Conservation (phyloP, 2,888 invertebrate genomes). For the Monochamus alternatus region DNA sequence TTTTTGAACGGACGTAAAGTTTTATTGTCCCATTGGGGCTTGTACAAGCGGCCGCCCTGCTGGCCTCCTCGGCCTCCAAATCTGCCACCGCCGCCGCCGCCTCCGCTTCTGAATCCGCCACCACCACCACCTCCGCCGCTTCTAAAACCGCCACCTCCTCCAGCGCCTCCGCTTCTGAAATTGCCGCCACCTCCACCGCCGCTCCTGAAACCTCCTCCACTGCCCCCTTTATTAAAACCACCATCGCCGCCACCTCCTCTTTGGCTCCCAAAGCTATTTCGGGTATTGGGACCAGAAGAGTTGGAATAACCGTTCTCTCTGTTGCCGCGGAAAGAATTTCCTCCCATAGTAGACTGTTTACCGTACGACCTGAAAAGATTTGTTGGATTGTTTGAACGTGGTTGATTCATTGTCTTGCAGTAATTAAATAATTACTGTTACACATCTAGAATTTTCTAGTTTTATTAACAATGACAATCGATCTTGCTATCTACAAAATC, state of each 20-base stretch:
- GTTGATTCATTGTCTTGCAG: not conserved
- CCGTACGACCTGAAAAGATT: conserved; percentile 23
- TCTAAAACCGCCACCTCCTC: conserved; percentile 28
- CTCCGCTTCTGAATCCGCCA: conserved; percentile 58
- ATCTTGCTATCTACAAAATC: too few species aligned
- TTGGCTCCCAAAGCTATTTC: conserved; percentile 51
- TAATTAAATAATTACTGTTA: not conserved
- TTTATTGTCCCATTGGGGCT: conserved; percentile 83
- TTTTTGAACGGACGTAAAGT: conserved; percentile 87
- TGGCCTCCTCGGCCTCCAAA: conserved; percentile 58
- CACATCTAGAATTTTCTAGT: too few species aligned
- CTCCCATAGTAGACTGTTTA: conserved; percentile 47
- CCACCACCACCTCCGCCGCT: conserved; percentile 70
- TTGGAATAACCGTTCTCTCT: conserved; percentile 59
- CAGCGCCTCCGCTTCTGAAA: not conserved
- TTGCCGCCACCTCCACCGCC: conserved; percentile 37
- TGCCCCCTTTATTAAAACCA: conserved; percentile 66
- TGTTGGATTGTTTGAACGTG: not conserved
- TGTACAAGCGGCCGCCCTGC: conserved; percentile 73
- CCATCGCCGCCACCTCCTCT: conserved; percentile 41
- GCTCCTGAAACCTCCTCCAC: conserved; percentile 47
- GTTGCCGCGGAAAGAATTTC: conserved; percentile 60
- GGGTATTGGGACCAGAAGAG: conserved; percentile 65
- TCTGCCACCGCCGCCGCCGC: conserved; percentile 52
- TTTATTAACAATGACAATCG: too few species aligned